Evolutionary conservation across 1,140 invertebrate genomes (phyloP).

Genomic region (Whitmania pigra): DNA sequence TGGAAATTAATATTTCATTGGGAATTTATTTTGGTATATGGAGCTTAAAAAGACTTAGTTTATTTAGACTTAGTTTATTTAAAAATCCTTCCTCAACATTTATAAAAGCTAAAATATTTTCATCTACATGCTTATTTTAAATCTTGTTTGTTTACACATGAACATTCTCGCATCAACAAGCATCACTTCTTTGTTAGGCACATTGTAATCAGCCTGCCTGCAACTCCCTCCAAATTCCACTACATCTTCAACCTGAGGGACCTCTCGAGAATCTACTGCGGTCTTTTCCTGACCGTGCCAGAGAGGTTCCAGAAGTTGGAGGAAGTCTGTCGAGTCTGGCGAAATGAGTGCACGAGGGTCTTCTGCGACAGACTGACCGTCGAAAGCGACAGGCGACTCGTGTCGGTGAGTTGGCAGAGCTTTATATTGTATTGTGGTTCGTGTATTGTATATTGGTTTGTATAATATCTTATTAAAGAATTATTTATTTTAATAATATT

Average conservation of each 20-base stretch:
- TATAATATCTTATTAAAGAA: too few species aligned
- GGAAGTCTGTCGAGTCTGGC: slow-evolving; percentile 70
- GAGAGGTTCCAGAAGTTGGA: slow-evolving; percentile 50
- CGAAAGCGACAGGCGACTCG: slow-evolving; percentile 45
- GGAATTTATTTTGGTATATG: too few species aligned
- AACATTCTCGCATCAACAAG: too few species aligned
- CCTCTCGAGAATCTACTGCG: slow-evolving; percentile 65
- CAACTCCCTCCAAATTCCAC: slow-evolving; percentile 81
- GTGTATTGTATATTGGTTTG: too few species aligned
- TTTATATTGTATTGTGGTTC: too few species aligned
- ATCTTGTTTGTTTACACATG: too few species aligned
- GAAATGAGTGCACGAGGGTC: slow-evolving; percentile 71
- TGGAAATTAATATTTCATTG: not conserved
- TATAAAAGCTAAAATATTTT: too few species aligned
- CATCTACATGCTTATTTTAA: too few species aligned
- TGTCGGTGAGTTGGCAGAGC: slow-evolving; percentile 32
- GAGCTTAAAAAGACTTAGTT: too few species aligned
- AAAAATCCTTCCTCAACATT: too few species aligned
- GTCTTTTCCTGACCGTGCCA: slow-evolving; percentile 60
- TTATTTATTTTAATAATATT: too few species aligned
- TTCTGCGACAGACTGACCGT: slow-evolving; percentile 72
- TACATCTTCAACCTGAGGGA: slow-evolving; percentile 86
- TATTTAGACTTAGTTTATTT: too few species aligned
- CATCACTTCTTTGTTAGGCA: slow-evolving; percentile 30
- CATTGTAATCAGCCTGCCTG: slow-evolving; percentile 62